These are phyloP conservation scores for Melanchra persicariae DNA, from an alignment of 2,888 invertebrate genomes.

Conservation along the genomic window DNA sequence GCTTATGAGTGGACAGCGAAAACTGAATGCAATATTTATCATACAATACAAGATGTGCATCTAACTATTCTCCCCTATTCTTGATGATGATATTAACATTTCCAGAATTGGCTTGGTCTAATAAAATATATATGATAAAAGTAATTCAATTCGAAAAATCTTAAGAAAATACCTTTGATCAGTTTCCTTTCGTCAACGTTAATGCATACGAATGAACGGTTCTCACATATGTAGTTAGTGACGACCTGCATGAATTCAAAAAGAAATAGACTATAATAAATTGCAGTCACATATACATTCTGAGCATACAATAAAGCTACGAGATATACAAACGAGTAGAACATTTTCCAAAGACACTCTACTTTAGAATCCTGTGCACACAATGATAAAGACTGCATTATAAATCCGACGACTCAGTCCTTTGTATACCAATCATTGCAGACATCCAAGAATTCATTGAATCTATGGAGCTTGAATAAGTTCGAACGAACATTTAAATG, in stretches of 20 bases:
- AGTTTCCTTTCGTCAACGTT: not conserved
- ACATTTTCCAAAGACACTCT: not conserved
- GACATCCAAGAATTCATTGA: constrained; percentile 17
- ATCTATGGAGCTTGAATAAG: constrained; percentile 31
- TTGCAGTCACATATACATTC: not conserved
- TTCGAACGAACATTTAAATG: constrained; percentile 41
- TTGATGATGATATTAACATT: not conserved
- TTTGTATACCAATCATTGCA: constrained; percentile 25
- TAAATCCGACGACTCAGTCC: constrained; percentile 11
- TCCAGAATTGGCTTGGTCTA: not conserved
- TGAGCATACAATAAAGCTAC: not conserved
- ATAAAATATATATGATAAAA: too few species aligned
- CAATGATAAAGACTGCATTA: constrained; percentile 9
- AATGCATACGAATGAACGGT: not conserved
- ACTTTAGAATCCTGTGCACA: not conserved
- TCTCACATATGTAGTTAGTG: not conserved
- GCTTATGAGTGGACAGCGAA: too few species aligned
- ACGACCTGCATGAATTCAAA: not conserved
- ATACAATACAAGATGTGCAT: not conserved
- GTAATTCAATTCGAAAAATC: not conserved
- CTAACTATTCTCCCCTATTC: not conserved
- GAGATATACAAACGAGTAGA: not conserved
- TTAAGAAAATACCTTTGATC: not conserved
- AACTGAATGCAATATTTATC: not conserved
- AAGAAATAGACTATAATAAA: not conserved